A percentile compares a stretch with the other conserved stretches of the same genome.
phyloP scores from a whole-genome alignment of 2,797 vertebrate genomes.

The Muscicapa striata region DNA sequence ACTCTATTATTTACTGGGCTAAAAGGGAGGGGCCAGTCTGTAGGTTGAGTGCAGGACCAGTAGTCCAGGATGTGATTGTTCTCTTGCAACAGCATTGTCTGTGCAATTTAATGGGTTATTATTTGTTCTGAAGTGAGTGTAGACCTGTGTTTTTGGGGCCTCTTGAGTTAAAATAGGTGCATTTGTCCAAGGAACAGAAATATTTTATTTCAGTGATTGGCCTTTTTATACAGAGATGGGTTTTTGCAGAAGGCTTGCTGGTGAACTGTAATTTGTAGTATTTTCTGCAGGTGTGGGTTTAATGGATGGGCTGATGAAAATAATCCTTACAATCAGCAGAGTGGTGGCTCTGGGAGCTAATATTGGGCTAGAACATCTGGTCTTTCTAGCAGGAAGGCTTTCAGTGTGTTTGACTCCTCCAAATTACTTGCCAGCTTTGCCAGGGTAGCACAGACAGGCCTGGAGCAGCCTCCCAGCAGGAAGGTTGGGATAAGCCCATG shows the following conservation, averaged over 20 bases:
- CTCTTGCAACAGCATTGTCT: background rate
- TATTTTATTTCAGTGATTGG: conserved; percentile 15
- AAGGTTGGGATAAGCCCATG: background rate
- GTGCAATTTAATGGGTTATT: background rate
- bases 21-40: background rate
- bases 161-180: conserved; percentile 12
- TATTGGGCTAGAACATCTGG: conserved; percentile 36
- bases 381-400: background rate
- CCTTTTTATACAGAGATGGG: background rate
- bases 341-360: background rate
- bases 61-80: background rate
- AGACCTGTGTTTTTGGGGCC: background rate
- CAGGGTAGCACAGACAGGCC: background rate
- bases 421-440: background rate
- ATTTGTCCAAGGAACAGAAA: conserved; percentile 40
- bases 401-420: background rate
- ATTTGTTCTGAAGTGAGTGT: conserved; percentile 16
- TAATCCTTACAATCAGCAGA: conserved; percentile 17
- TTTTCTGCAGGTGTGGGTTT: conserved; percentile 44
- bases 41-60: background rate
- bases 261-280: conserved; percentile 18
- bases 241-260: background rate
- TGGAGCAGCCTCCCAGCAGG: background rate
- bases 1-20: background rate
- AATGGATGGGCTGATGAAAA: conserved; percentile 7